These are phyloP conservation scores for Asbolus verrucosus DNA, from an alignment of 1,140 invertebrate genomes.

Conservation along the genomic window DNA sequence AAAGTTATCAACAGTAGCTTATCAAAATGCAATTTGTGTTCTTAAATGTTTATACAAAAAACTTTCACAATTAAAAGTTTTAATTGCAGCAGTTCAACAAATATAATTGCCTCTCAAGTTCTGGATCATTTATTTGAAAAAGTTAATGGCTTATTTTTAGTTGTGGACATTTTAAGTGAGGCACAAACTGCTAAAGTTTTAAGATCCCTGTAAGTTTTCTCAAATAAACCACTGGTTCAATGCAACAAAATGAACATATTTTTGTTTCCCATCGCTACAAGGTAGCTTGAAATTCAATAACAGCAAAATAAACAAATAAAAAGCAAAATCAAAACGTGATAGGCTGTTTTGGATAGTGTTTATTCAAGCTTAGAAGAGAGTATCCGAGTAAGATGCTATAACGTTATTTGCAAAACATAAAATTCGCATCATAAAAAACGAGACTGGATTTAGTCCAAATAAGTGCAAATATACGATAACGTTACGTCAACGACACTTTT, in stretches of 20 bases:
- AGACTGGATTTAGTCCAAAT: slow-evolving; percentile 34
- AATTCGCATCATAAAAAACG: slow-evolving; percentile 32
- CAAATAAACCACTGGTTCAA: no score
- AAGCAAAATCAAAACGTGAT: slow-evolving; percentile 12
- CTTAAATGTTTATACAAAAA: slow-evolving; percentile 18
- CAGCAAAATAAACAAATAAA: slow-evolving; percentile 6
- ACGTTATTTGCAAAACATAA: slow-evolving; percentile 28
- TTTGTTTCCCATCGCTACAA: no score
- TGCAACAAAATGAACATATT: no score
- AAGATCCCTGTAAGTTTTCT: slow-evolving; percentile 1
- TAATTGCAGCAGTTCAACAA: slow-evolving; percentile 14
- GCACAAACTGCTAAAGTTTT: slow-evolving; percentile 6
- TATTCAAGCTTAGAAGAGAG: slow-evolving; percentile 1
- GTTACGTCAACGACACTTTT: background rate
- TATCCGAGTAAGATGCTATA: slow-evolving; percentile 2
- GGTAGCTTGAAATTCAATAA: no score
- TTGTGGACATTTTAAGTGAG: slow-evolving; percentile 1
- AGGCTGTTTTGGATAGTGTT: slow-evolving; percentile 11
- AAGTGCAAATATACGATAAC: slow-evolving; percentile 27
- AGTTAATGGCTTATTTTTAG: slow-evolving; percentile 17
- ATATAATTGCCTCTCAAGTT: background rate
- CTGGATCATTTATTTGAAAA: slow-evolving; percentile 18
- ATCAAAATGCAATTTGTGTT: slow-evolving; percentile 4
- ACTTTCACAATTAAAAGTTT: slow-evolving; percentile 15
- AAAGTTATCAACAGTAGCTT: background rate